Evolutionary conservation across 2,888 invertebrate species (phyloP), one percentile per base, ranked within the genome.

Genomic region (Melangyna quadrimaculata): DNA sequence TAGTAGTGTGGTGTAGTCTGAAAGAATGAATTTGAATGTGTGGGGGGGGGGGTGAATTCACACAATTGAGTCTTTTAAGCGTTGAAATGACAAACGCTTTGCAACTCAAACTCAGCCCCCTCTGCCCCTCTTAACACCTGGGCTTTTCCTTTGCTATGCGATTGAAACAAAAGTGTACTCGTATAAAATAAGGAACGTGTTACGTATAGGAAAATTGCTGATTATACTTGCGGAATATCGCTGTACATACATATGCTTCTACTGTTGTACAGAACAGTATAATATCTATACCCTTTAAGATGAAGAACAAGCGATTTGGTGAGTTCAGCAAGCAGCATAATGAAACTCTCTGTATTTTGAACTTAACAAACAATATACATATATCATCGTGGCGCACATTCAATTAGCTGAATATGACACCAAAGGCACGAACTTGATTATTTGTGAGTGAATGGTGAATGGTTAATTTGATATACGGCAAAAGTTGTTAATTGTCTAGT

Each of bases 371-470:
- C 35, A 35, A 35, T 53, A 48, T 29, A 40, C 35, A 35, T 53
- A 48, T 29, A 40, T 43, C 40, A 74, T 40, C 45, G 48, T n/a
- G n/a, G n/a, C n/a, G 29, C 48, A 78, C 78, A 83, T 78, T 83
- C 78, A 78, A 79, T 83, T 70, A 83, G 74, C 79, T 70, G 74
- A 79, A 83, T 83, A 70, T 79, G 79, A 79, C 83, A 79, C 55
- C 24, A 27, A 70, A 55, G 19, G 55, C 63, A 57, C 57, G 57
- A 78, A 78, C 35, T 69, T 74, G 70, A 57, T 69, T 73, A 48
- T 69, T 61, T 40, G 40, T 22, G 19, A 24, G n/a, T 32, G 57
- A 61, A 45, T 55, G 27, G 53, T 55, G 27, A 74, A 10, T 43
- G 22, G 27, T 48, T 43, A 22, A 63, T n/a, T 69, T 59, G 43